Evolutionary conservation across 2,888 invertebrate species (phyloP), one percentile per base, ranked within the genome.

Genomic region (Pseudococcus longispinus): DNA sequence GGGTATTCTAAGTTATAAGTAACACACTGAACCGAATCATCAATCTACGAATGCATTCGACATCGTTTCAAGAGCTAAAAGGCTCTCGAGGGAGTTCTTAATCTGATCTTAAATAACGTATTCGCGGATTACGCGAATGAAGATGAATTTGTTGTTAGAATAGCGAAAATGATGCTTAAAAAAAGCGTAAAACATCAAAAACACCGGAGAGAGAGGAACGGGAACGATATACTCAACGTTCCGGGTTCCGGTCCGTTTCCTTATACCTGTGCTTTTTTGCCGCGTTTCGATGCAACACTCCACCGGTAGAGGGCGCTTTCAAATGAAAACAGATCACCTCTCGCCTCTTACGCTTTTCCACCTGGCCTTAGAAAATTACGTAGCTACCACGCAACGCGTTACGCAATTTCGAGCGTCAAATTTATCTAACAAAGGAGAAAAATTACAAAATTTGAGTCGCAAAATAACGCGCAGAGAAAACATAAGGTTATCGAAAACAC

Each of bases 291-390:
- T n/a, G 13, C 32, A 80, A n/a, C 3, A 80, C 74, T 29, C 60
- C 70, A 8, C 77, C 77, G 42, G 42, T 80, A 80, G 77, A 80
- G 77, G n/a, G 77, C 77, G 77, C 77, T 42, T 20, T 11, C 20
- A n/a, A 42, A 80, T 42, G 42, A 20, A 74, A 74, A 42, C n/a
- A 42, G 13, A 80, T 26, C 11, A 51, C 60, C 2, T 4, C 9
- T 20, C n/a, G n/a, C 29, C 70, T 26, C 70, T 29, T 2, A 20
- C 29, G 70, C 70, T 70, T 70, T 70, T 70, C 60, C 60, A 23
- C 60, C 60, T 8, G 60, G 60, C 60, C 23, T 60, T 23, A 60
- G 55, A 60, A 60, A 23, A 60, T 60, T 60, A 60, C 23, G 5
- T 60, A 13, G 51, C 18, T 20, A 23, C 60, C 13, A 23, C 23